Evolutionary conservation across 2,113 vertebrate genomes (phyloP).

Genomic region (Pterocles burchelli): DNA sequence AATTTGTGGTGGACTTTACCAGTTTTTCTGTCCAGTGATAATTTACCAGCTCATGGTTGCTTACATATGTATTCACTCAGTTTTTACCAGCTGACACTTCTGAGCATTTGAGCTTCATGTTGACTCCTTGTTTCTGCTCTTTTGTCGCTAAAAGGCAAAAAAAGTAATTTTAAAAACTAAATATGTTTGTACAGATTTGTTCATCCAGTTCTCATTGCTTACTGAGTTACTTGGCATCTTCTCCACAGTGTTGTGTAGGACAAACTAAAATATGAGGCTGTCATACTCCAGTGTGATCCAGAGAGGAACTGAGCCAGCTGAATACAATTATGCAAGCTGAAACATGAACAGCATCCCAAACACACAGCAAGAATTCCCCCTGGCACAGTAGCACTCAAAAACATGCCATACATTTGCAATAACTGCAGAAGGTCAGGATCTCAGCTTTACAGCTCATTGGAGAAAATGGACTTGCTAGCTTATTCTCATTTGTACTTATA

Average conservation of each 20-base stretch:
- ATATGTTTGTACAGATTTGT: background rate
- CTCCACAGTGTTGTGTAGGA: background rate
- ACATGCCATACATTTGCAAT: background rate
- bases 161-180: background rate
- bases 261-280: background rate
- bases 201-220: background rate
- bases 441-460: background rate
- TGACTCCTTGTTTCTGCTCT: background rate
- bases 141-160: background rate
- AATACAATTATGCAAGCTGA: constrained; percentile 16
- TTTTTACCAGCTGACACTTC: background rate
- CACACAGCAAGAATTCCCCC: background rate
- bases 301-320: background rate
- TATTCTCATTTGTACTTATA: background rate
- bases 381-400: background rate
- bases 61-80: background rate
- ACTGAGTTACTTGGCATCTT: background rate
- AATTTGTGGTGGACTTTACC: background rate
- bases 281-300: background rate
- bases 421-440: background rate
- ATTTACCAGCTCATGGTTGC: background rate
- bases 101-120: background rate
- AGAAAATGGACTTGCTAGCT: background rate
- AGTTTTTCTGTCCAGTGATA: background rate
- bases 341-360: background rate